A percentile compares a stretch with the other conserved stretches of the same genome.
Evolutionary conservation across 2,888 invertebrate genomes (phyloP).

Genomic region (Digitonthophagus gazella): DNA sequence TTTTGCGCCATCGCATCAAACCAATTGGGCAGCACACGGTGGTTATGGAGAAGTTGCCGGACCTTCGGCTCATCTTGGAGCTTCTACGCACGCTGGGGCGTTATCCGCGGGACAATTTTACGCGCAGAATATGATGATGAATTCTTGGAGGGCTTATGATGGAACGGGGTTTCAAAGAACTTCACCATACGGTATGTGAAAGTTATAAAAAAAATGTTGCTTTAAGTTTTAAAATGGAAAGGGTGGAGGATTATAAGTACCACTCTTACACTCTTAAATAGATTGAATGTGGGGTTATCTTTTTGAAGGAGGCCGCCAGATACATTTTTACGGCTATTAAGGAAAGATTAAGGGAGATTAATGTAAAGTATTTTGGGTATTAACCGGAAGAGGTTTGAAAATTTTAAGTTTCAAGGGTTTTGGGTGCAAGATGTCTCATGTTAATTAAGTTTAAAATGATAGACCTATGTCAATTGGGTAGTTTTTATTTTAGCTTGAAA

Average conservation of each 20-base stretch:
- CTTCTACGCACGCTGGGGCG: conserved; percentile 53
- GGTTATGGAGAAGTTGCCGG: conserved; percentile 50
- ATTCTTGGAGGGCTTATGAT: conserved; percentile 75
- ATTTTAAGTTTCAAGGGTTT: no score
- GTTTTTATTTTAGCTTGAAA: no score
- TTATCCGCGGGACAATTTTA: conserved; percentile 65
- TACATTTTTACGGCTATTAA: no score
- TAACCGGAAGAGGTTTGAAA: background rate
- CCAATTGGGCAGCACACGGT: conserved; percentile 46
- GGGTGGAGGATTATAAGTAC: no score
- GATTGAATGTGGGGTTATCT: no score
- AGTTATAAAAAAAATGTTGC: no score
- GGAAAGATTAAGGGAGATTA: background rate
- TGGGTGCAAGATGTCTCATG: no score
- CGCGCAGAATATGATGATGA: conserved; percentile 77
- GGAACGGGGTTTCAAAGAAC: conserved; percentile 74
- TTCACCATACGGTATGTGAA: conserved; percentile 69
- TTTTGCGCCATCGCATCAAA: conserved; percentile 40
- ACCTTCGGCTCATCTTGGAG: conserved; percentile 50
- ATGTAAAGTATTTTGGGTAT: background rate
- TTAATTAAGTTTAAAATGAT: no score
- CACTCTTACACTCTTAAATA: no score
- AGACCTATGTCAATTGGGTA: no score
- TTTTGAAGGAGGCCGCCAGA: no score
- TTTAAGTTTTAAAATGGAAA: no score